Conservation (phyloP, 2,113 vertebrate species). For the Dermatemys mawii region DNA sequence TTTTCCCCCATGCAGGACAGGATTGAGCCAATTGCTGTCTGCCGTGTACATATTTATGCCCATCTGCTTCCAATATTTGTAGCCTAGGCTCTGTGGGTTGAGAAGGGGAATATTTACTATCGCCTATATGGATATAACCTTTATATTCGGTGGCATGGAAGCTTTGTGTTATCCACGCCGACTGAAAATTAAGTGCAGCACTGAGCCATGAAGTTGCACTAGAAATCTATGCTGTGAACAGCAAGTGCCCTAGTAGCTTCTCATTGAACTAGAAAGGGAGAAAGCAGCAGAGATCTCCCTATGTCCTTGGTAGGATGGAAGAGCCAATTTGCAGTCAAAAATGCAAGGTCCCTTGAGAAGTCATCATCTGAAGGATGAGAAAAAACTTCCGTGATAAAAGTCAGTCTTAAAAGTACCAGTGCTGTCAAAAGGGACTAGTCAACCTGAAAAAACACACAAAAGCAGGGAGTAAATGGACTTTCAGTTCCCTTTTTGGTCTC, state of each 20-base stretch:
- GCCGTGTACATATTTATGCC: accelerated
- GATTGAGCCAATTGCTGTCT: neutral
- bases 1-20: accelerated
- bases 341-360: neutral
- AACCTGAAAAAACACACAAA: neutral
- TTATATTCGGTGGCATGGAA: accelerated
- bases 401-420: neutral
- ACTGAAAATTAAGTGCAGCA: neutral
- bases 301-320: neutral
- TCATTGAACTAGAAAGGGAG: neutral
- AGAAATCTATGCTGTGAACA: neutral
- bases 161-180: neutral
- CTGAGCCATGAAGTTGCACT: neutral
- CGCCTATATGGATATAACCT: accelerated
- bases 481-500: neutral
- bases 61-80: accelerated
- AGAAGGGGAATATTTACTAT: neutral
- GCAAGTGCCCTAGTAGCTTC: neutral
- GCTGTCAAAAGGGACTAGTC: neutral
- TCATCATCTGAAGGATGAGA: neutral
- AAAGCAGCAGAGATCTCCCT: neutral
- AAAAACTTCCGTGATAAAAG: slow-evolving; percentile 4
- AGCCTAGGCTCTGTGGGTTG: accelerated
- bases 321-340: neutral
- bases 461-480: neutral